Conservation (phyloP, 2,113 vertebrate genomes). For the Todiramphus saurophagus region DNA sequence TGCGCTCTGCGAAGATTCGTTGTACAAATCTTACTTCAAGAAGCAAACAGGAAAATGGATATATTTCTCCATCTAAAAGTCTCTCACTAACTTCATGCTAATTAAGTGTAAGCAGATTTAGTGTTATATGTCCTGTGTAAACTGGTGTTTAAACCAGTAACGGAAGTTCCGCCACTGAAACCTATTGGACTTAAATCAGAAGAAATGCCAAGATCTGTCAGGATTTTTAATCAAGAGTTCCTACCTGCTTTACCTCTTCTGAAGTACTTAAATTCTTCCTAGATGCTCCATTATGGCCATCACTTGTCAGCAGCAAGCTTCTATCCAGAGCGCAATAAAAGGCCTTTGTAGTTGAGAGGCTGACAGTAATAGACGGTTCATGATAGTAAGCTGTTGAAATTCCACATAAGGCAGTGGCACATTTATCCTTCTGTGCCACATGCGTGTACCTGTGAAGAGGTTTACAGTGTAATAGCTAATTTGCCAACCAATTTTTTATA, state of each 20-base stretch:
- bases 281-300: fast-evolving
- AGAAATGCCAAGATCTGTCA: neutral
- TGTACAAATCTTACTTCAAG: neutral
- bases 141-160: neutral
- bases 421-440: neutral
- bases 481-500: neutral
- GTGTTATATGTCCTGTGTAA: neutral
- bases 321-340: neutral
- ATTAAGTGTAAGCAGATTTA: neutral
- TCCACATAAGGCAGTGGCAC: neutral
- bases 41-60: neutral
- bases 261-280: neutral
- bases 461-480: neutral
- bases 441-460: neutral
- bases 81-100: neutral
- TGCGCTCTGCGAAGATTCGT: neutral
- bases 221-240: neutral
- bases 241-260: neutral
- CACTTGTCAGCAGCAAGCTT: neutral
- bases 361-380: neutral
- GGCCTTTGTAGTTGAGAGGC: neutral
- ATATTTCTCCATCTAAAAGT: neutral
- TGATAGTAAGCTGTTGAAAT: neutral
- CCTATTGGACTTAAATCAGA: fast-evolving
- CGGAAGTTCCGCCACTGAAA: neutral